Evolutionary conservation across 1,140 invertebrate genomes (phyloP).

Genomic region (Formica selysi): DNA sequence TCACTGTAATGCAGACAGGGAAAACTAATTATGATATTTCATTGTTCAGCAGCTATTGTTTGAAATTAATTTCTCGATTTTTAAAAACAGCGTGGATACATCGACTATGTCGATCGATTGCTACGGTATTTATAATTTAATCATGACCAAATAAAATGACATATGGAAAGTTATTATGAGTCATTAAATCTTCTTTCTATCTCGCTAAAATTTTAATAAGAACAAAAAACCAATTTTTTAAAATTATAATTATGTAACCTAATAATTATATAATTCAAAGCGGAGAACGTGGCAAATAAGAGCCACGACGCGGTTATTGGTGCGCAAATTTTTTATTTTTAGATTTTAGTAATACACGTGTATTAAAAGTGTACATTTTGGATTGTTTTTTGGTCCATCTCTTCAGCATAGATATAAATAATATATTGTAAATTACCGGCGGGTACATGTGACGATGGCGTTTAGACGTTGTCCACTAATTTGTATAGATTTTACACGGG

Average conservation of each 20-base stretch:
- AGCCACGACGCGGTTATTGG: too few relatives aligned
- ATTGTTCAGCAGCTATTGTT: not conserved
- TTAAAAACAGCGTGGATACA: not conserved
- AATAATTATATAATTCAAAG: too few relatives aligned
- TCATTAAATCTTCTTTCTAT: not conserved
- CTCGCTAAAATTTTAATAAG: not conserved
- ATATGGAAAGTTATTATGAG: not conserved
- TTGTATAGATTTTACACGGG: too few relatives aligned
- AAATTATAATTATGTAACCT: not conserved
- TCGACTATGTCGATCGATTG: not conserved
- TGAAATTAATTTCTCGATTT: conserved; percentile 20
- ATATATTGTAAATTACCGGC: too few relatives aligned
- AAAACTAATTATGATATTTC: conserved; percentile 38
- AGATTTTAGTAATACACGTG: too few relatives aligned
- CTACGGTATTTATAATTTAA: not conserved
- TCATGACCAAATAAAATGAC: not conserved
- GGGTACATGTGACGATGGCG: too few relatives aligned
- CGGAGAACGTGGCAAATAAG: too few relatives aligned
- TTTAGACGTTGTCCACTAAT: too few relatives aligned
- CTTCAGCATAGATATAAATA: too few relatives aligned
- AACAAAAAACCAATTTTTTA: not conserved
- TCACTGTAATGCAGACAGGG: conserved; percentile 18
- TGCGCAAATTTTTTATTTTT: too few relatives aligned
- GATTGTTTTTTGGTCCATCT: too few relatives aligned
- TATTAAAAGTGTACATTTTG: too few relatives aligned